phyloP scores from a whole-genome alignment of 2,888 invertebrate genomes.

The Eucriotettix oculatus region DNA sequence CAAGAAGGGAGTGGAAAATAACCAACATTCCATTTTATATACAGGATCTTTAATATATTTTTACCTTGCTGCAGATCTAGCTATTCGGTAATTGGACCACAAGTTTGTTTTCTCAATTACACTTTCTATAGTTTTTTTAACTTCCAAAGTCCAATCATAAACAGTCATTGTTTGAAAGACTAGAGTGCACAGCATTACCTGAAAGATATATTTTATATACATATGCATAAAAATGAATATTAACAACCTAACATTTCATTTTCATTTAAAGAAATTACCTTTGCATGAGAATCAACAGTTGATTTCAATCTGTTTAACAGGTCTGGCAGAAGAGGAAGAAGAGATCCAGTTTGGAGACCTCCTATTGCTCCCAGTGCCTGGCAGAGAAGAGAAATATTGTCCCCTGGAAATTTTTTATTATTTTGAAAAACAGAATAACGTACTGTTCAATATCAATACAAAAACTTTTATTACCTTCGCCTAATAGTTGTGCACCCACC shows the following conservation, averaged over 20 bases:
- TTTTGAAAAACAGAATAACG: background rate
- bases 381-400: constrained; percentile 32
- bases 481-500: constrained; percentile 34
- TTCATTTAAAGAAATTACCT: constrained; percentile 18
- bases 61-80: constrained; percentile 63
- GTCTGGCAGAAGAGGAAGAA: constrained; percentile 38
- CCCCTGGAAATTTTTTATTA: background rate
- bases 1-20: too few species aligned
- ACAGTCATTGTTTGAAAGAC: constrained; percentile 66
- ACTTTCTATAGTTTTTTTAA: constrained; percentile 33
- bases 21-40: too few species aligned
- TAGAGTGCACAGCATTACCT: constrained; percentile 63
- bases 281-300: constrained; percentile 28
- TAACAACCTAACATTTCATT: background rate
- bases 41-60: constrained; percentile 7
- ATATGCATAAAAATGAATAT: background rate
- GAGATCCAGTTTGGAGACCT: constrained; percentile 37
- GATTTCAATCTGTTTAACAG: constrained; percentile 32
- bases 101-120: constrained; percentile 42
- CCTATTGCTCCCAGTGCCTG: constrained; percentile 63
- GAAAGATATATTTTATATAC: background rate
- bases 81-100: constrained; percentile 78
- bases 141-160: constrained; percentile 42
- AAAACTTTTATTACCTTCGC: constrained; percentile 9
- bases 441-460: background rate